Conservation (phyloP, 2,113 vertebrate genomes). For the Syngnathus typhle region DNA sequence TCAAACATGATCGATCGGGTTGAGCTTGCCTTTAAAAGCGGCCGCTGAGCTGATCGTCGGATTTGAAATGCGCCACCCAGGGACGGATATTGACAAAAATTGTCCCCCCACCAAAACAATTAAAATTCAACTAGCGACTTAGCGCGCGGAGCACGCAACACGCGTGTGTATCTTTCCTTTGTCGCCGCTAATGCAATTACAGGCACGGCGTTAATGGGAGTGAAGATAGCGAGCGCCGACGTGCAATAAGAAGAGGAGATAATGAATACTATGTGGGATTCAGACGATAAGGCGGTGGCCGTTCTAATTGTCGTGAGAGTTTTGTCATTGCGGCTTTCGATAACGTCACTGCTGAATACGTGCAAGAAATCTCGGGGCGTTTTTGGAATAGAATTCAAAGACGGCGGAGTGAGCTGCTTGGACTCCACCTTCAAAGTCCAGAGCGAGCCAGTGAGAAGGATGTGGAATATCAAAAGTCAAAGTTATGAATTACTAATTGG, state of each 20-base stretch:
- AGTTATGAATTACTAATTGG: constrained; percentile 37
- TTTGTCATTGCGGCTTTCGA: background rate
- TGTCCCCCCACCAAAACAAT: constrained; percentile 36
- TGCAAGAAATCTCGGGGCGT: background rate
- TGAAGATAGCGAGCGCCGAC: constrained; percentile 37
- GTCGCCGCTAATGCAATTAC: constrained; percentile 52
- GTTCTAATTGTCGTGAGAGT: background rate
- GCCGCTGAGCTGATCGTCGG: background rate
- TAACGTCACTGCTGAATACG: background rate
- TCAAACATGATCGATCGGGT: background rate
- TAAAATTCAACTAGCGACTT: constrained; percentile 54
- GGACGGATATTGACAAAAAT: background rate
- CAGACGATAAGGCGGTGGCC: constrained; percentile 22
- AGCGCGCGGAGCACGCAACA: constrained; percentile 39
- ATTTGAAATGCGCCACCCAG: background rate
- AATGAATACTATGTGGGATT: constrained; percentile 24
- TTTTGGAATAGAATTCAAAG: background rate
- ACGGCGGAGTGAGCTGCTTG: background rate
- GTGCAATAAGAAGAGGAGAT: constrained; percentile 10
- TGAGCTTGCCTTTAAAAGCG: background rate
- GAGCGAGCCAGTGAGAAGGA: background rate
- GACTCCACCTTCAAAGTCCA: background rate
- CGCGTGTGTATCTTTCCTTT: constrained; percentile 48
- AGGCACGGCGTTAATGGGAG: constrained; percentile 40
- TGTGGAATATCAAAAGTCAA: constrained; percentile 6